A percentile compares a stretch with the other conserved stretches of the same genome.
Evolutionary conservation across 2,797 vertebrate species (phyloP).

Genomic region (Enoplosus armatus): DNA sequence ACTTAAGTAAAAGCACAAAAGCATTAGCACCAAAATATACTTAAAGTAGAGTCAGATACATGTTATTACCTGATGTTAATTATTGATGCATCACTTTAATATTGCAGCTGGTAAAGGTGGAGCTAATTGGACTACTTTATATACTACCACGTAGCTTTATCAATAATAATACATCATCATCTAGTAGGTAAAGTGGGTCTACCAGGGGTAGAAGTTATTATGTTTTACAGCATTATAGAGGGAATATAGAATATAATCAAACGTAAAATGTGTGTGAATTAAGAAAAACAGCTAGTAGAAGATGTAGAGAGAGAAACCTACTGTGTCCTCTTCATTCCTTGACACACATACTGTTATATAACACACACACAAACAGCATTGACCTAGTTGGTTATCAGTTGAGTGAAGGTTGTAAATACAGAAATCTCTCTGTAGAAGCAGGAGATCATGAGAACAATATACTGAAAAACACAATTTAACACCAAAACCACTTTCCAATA

Average conservation of each 20-base stretch:
- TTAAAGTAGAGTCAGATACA: too few relatives aligned
- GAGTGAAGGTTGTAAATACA: conserved; percentile 20
- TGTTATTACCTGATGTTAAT: too few relatives aligned
- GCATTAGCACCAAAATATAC: too few relatives aligned
- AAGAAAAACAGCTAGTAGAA: not conserved
- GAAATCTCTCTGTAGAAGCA: not conserved
- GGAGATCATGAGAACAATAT: not conserved
- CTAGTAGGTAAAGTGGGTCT: too few relatives aligned
- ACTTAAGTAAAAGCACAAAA: too few relatives aligned
- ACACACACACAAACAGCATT: conserved; percentile 16
- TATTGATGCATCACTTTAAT: too few relatives aligned
- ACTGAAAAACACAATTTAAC: not conserved
- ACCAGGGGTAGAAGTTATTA: too few relatives aligned
- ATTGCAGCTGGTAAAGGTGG: too few relatives aligned
- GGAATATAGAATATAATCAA: not conserved
- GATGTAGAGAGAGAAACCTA: not conserved
- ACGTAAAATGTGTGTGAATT: not conserved
- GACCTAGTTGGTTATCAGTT: conserved; percentile 46
- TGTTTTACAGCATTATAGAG: not conserved
- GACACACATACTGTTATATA: conserved; percentile 23
- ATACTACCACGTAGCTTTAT: too few relatives aligned
- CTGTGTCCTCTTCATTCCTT: not conserved
- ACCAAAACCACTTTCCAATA: not conserved
- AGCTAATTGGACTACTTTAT: too few relatives aligned
- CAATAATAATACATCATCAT: too few relatives aligned